A percentile compares a stretch with the other conserved stretches of the same genome.
Evolutionary conservation across 2,113 vertebrate species (phyloP).

Genomic region (Poeciliopsis occidentalis): DNA sequence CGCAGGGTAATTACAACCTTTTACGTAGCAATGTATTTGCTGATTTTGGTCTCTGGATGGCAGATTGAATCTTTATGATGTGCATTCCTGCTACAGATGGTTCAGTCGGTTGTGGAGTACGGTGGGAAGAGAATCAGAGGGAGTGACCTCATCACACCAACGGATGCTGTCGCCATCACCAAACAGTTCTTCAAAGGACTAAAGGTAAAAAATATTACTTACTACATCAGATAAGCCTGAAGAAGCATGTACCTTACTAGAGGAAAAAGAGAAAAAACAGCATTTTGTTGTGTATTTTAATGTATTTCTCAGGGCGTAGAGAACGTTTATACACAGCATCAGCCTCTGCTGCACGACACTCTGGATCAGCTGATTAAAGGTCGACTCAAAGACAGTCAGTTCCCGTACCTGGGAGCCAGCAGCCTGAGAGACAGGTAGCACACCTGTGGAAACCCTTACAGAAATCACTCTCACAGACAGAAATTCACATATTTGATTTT

Average conservation of each 20-base stretch:
- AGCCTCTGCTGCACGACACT: constrained; percentile 92
- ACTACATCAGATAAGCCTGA: background rate
- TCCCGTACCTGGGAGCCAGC: constrained; percentile 93
- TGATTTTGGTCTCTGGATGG: background rate
- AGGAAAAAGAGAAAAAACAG: background rate
- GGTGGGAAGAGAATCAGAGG: constrained; percentile 91
- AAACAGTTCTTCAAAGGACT: constrained; percentile 98
- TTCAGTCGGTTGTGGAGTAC: constrained; percentile 89
- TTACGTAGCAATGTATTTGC: background rate
- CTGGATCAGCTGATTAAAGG: constrained; percentile 97
- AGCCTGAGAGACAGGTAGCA: constrained; percentile 80
- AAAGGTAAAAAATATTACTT: constrained; percentile 80
- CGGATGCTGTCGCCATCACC: constrained; percentile 94
- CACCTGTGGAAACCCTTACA: background rate
- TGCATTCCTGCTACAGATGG: constrained; percentile 79
- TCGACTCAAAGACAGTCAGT: constrained; percentile 91
- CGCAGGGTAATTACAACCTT: constrained; percentile 78
- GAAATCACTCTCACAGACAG: background rate
- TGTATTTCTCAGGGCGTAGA: constrained; percentile 87
- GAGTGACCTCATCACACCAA: constrained; percentile 92
- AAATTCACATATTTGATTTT: background rate
- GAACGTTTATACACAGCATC: constrained; percentile 96
- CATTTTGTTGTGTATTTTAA: constrained; percentile 1
- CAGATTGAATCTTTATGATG: background rate
- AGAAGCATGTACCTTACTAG: background rate